These are phyloP conservation scores for Andrena haemorrhoa DNA, from an alignment of 2,888 invertebrate genomes.

Conservation along the genomic window DNA sequence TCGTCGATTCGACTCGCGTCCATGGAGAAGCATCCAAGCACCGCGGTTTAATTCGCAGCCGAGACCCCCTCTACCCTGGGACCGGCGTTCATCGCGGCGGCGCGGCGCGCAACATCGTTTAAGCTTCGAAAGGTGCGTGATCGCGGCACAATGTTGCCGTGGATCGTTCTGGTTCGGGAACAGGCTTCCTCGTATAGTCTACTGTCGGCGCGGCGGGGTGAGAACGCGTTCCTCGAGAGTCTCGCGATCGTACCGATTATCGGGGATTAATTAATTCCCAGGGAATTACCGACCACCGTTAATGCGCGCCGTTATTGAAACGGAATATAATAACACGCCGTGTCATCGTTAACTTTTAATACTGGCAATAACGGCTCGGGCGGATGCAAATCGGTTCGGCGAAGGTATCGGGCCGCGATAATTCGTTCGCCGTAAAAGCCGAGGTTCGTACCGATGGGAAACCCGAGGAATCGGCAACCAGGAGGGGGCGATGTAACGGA, in stretches of 20 bases:
- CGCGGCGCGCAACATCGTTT: conserved; percentile 23
- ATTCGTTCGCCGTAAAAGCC: conserved; percentile 27
- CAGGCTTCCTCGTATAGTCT: conserved; percentile 1
- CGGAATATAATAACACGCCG: conserved; percentile 39
- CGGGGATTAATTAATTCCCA: conserved; percentile 50
- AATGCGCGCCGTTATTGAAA: conserved; percentile 45
- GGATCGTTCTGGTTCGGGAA: conserved; percentile 2
- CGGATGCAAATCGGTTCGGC: conserved; percentile 45
- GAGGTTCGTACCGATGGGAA: background rate
- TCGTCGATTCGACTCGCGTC: conserved; percentile 47
- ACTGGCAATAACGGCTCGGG: conserved; percentile 20
- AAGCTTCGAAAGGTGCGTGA: background rate
- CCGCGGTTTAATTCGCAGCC: conserved; percentile 29
- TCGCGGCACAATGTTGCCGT: conserved; percentile 29
- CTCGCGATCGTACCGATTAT: conserved; percentile 21
- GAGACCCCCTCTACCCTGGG: background rate
- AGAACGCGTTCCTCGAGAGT: conserved; percentile 7
- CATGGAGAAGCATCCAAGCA: background rate
- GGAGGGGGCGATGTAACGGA: conserved; percentile 27
- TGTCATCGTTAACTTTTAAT: conserved; percentile 56
- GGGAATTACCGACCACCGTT: conserved; percentile 34
- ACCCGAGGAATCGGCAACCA: conserved; percentile 5
- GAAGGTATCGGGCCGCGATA: conserved; percentile 25
- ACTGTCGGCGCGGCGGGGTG: background rate
- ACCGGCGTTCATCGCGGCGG: conserved; percentile 7